Percentiles rank a stretch among this genome's conserved stretches.
Evolutionary conservation across 2,888 invertebrate species (phyloP).

Genomic region (Coenonympha arcania): DNA sequence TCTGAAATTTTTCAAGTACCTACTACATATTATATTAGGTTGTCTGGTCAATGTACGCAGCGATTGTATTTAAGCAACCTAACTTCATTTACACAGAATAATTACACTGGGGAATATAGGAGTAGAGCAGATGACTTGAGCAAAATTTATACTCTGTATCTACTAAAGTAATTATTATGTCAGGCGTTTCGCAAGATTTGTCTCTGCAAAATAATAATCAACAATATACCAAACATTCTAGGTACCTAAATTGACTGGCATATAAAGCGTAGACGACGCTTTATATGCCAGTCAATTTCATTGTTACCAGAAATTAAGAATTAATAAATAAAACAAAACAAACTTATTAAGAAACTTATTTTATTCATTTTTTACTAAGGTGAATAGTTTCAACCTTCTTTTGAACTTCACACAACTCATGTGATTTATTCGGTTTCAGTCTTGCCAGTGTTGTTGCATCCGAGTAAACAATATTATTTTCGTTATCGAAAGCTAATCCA

Average conservation of each 20-base stretch:
- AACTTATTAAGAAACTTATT: too few relatives aligned
- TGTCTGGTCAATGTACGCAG: background rate
- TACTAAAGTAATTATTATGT: background rate
- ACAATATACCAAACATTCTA: background rate
- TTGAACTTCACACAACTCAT: constrained; percentile 22
- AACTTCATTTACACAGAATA: background rate
- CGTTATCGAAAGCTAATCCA: constrained; percentile 54
- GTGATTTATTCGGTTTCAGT: constrained; percentile 28
- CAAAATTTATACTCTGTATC: background rate
- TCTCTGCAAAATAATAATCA: background rate
- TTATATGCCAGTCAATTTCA: too few relatives aligned
- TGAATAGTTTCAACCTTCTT: background rate
- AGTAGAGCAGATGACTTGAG: background rate
- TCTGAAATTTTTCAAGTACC: background rate
- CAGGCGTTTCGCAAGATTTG: background rate
- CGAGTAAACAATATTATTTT: constrained; percentile 53
- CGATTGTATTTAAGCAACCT: background rate
- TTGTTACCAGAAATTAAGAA: too few relatives aligned
- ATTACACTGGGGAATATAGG: background rate
- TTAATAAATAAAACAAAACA: too few relatives aligned
- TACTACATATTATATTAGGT: too few relatives aligned
- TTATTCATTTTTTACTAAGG: too few relatives aligned
- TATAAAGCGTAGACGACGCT: too few relatives aligned
- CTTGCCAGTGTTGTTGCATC: constrained; percentile 39
- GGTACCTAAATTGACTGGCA: background rate